phyloP scores from a whole-genome alignment of 2,113 vertebrate genomes.

The Solenodon paradoxus region DNA sequence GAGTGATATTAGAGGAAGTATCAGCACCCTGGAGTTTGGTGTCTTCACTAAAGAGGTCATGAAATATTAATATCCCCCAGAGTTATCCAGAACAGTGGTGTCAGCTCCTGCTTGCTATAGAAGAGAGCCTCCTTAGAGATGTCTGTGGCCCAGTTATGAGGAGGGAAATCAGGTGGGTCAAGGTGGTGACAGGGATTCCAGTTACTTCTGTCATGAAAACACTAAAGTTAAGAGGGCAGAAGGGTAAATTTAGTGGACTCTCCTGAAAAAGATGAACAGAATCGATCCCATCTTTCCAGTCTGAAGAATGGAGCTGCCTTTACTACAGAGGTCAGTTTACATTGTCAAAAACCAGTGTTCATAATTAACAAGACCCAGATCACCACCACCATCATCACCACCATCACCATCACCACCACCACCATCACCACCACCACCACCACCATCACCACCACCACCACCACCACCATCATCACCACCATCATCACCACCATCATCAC shows the following conservation, averaged over 20 bases:
- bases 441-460: neutral
- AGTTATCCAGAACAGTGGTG: constrained; percentile 19
- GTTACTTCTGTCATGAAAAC: neutral
- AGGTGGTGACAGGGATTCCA: neutral
- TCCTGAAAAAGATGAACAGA: neutral
- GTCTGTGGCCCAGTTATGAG: neutral
- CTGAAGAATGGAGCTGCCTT: neutral
- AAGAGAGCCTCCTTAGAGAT: constrained; percentile 14
- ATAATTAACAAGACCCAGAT: neutral
- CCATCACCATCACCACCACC: neutral
- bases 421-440: too few species aligned
- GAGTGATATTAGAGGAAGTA: constrained; percentile 5
- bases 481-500: rapidly evolving
- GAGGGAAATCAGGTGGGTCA: neutral
- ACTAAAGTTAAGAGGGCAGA: neutral
- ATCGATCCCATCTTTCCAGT: too few species aligned
- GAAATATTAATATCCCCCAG: constrained; percentile 60
- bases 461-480: rapidly evolving
- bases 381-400: neutral
- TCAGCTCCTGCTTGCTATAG: neutral
- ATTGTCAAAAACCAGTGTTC: neutral
- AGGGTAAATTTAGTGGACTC: neutral
- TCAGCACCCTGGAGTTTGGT: constrained; percentile 40
- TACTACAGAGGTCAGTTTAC: neutral
- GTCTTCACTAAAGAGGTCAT: constrained; percentile 58